Evolutionary conservation across 2,888 invertebrate species (phyloP), one percentile per base, ranked within the genome.

Genomic region (Andrena camellia): DNA sequence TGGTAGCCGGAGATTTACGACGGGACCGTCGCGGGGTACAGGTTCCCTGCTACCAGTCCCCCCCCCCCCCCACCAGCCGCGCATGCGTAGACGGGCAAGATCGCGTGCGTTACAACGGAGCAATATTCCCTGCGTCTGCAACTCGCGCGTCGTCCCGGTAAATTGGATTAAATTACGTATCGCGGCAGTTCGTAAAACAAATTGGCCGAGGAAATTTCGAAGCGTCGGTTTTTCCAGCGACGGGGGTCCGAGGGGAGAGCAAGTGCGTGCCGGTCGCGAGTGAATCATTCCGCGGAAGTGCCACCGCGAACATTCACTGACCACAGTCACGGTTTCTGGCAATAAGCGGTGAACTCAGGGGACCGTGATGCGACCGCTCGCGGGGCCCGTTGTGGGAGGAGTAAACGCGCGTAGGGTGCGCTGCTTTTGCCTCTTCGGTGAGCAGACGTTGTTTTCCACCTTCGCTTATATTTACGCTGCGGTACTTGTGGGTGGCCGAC

Each of bases 251-350:
- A 52, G 31, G 35, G 67, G 74, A 17, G 26, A 17, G 29, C 33
- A 29, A 42, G 64, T 31, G 71, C 71, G 64, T 71, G 78, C 71
- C 66, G 68, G 48, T 17, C 20, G 8, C 63, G 63, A 68, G 80
- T 85, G 83, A 83, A 85, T 83, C 84, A 81, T 64, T 35, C 60
- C 42, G 42, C 80, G 80, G 83, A 80, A 83, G 70, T 70, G 57
- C 50, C 57, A 8, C 23, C 57, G 68, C 57, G 54, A 63, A 77
- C 83, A 59, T 75, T 85, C 85, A 85, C 81, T 80, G 80, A 81
- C 83, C 83, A 75, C 78, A 68, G 69, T 77, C 78, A 71, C 83
- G 74, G 67, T 80, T 80, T 73, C 84, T 75, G 83, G 83, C 72
- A 72, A 68, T 69, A 67, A 78, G 63, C 63, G 79, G 57, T 73